Evolutionary conservation across 2,113 vertebrate genomes (phyloP), one percentile per base, ranked within the genome.

Genomic region (Dipodomys ordii): DNA sequence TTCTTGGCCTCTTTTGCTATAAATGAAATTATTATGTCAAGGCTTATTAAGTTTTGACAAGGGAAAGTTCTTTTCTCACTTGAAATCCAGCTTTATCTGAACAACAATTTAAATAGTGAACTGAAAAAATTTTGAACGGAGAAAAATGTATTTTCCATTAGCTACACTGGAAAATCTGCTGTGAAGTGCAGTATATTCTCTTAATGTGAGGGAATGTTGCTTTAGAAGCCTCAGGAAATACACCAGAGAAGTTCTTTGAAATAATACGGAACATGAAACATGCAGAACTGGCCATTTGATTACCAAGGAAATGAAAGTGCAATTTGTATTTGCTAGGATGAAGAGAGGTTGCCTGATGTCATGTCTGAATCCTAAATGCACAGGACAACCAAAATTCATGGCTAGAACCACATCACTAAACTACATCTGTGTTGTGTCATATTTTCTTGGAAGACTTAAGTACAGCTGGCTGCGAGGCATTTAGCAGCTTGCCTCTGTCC

Each of bases 41-140:
- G 30, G n/a, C 83, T 87, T 92, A 82, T 83, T 69, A n/a, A 46
- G 69, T 74, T 90, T 88, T 96, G 23, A 95, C 22, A 94, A 92
- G 6, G 7, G n/a, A 83, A 28, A 16, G 9, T 6, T 79, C 6
- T 0, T 83, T 90, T 96, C 22, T 94, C 49, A 83, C 67, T 32
- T 35, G 73, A 83, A 95, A 64, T 10, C 74, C 44, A 80, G 12
- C 30, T 79, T 95, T 77, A 80, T 62, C 71, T 82, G 71, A 94
- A 72, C n/a, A 20, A 7, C 71, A 91, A 86, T 86, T 94, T 87
- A 68, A 94, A 86, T 91, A 4, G 57, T 53, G 49, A 69, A 49
- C 49, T 49, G 49, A 49, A 7, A 49, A 49, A 49, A 49, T 95
- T 69, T 62, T 92, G 74, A 96, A 91, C 32, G 68, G 44, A 92